These are phyloP conservation scores for Eriocheir sinensis DNA, from an alignment of 1,140 invertebrate genomes.

Conservation along the genomic window DNA sequence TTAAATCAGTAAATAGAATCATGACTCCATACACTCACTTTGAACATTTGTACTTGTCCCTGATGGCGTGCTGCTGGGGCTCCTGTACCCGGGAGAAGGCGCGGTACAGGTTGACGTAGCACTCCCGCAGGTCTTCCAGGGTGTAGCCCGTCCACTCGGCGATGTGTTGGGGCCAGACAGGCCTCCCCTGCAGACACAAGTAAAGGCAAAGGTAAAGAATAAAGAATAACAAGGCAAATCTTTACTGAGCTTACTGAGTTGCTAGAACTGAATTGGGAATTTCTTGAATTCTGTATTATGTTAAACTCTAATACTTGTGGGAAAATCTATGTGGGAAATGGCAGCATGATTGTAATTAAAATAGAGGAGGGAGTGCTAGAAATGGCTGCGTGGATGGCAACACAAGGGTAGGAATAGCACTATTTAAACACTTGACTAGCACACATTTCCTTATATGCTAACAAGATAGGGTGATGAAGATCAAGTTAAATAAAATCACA, in stretches of 20 bases:
- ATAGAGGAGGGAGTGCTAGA: too few relatives aligned
- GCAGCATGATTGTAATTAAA: too few relatives aligned
- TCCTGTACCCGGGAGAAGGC: slow-evolving; percentile 87
- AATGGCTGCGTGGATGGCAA: too few relatives aligned
- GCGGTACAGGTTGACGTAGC: slow-evolving; percentile 87
- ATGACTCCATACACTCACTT: slow-evolving; percentile 84
- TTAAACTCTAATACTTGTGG: too few relatives aligned
- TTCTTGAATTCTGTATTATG: too few relatives aligned
- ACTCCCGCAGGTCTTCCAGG: slow-evolving; percentile 86
- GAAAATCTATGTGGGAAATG: too few relatives aligned
- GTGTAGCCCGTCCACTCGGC: slow-evolving; percentile 87
- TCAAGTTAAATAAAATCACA: too few relatives aligned
- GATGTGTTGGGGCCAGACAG: slow-evolving; percentile 87
- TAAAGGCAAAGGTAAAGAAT: background rate
- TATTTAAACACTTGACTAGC: too few relatives aligned
- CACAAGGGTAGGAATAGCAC: too few relatives aligned
- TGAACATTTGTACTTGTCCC: slow-evolving; percentile 90
- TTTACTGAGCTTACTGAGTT: background rate
- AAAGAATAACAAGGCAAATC: too few relatives aligned
- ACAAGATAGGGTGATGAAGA: too few relatives aligned
- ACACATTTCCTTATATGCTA: too few relatives aligned
- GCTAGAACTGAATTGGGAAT: background rate
- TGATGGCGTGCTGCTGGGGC: slow-evolving; percentile 90
- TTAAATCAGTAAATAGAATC: background rate
- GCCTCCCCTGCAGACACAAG: slow-evolving; percentile 81